Evolutionary conservation across 2,113 vertebrate genomes (phyloP), one percentile per base, ranked within the genome.

Genomic region (Damaliscus lunatus): DNA sequence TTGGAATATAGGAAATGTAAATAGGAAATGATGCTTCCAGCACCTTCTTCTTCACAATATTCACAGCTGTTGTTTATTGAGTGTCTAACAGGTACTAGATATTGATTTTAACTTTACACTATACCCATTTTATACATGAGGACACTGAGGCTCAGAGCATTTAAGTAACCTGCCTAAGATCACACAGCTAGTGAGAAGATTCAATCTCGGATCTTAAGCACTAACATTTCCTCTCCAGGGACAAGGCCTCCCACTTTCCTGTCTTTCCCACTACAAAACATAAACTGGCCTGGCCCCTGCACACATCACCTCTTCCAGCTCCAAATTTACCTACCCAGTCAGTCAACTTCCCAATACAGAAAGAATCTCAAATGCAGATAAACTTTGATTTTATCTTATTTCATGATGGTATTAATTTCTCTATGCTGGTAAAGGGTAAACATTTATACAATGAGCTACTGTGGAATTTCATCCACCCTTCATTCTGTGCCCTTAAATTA

Each of bases 361-460:
- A 82, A 97, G 67, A 91, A 23, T 33, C 74, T 74, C 31, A 52
- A 50, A 89, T 3, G 14, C 4, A 36, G 67, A 62, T 33, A 93
- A 80, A 78, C n/a, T 94, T 64, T 90, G n/a, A 91, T 91, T 94
- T 88, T 64, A 84, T 90, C 48, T 95, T 50, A 87, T 55, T 93
- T 95, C 64, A 52, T 23, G 40, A 83, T 71, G 23, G 27, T 57
- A 15, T 85, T 90, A 60, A 78, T 43, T 96, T 87, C 81, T 86
- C 92, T 84, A 40, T 74, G 52, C 52, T 93, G 43, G 29, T 27
- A 88, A 46, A 96, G 27, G 7, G 90, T 43, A 80, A 67, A 92
- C 55, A 83, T 96, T 74, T 97, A 62, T 27, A 25, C 48, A 59
- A 87, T 40, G 57, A 27, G 8, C 27, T 55, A 8, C 0, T 88